Percentiles rank a stretch among this genome's conserved stretches.
Conservation (phyloP, 2,888 invertebrate genomes). For the Dinocampus coccinellae region DNA sequence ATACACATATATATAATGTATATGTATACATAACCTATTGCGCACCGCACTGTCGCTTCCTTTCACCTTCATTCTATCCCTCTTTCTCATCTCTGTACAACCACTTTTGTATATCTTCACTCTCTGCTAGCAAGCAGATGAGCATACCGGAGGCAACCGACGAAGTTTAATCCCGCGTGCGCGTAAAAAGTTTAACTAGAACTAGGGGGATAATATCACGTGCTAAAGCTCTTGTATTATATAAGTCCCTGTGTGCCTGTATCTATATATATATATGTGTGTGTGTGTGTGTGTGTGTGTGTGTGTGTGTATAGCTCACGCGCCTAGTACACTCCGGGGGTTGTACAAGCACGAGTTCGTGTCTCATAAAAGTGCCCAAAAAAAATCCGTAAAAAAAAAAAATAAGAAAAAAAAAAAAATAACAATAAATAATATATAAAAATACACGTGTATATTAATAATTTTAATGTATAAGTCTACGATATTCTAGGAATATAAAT, state of each 20-base stretch:
- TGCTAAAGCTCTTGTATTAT: conserved; percentile 5
- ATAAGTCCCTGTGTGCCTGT: background rate
- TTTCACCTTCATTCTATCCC: background rate
- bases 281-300: background rate
- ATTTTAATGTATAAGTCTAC: background rate
- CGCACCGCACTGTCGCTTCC: background rate
- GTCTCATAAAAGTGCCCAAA: conserved; percentile 37
- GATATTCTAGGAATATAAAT: too few relatives aligned
- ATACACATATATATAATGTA: background rate
- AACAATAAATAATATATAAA: background rate
- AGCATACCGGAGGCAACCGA: conserved; percentile 45
- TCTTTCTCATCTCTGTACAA: background rate
- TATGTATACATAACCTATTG: background rate
- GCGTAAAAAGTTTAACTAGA: conserved; percentile 59
- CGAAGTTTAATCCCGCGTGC: conserved; percentile 59
- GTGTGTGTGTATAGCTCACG: too few relatives aligned
- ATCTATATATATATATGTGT: background rate
- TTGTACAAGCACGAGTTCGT: conserved; percentile 29
- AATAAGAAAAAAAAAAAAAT: conserved; percentile 1
- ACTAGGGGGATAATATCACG: conserved; percentile 39
- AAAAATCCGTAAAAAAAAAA: conserved; percentile 25
- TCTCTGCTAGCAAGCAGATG: conserved; percentile 34
- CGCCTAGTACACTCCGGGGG: conserved; percentile 47
- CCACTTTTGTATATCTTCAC: background rate
- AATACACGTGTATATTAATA: background rate